Percentiles rank a stretch among this genome's conserved stretches.
Conservation (phyloP, 2,888 invertebrate species). For the Stenodema calcarata region DNA sequence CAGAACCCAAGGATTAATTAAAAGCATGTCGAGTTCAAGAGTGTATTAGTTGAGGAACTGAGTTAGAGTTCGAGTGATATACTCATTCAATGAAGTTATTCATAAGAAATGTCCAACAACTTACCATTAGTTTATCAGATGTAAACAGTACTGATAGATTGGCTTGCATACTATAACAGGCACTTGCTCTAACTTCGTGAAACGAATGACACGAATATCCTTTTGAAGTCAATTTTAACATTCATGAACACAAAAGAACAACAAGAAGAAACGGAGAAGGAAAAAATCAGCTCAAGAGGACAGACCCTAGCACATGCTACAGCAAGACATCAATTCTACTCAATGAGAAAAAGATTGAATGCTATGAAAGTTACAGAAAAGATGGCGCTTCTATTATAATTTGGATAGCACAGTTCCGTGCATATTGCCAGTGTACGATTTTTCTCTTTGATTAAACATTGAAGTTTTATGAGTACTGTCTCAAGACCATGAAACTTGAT, state of each 20-base stretch:
- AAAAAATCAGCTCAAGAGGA: slow-evolving; percentile 12
- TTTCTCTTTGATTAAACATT: too few relatives aligned
- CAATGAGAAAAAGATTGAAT: slow-evolving; percentile 15
- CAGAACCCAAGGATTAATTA: too few relatives aligned
- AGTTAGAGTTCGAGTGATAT: neutral
- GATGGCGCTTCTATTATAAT: too few relatives aligned
- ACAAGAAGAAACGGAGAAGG: slow-evolving; percentile 5
- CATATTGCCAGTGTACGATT: too few relatives aligned
- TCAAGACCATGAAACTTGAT: too few relatives aligned
- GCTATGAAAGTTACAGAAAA: neutral
- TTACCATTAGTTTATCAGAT: slow-evolving; percentile 10
- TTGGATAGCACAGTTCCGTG: too few relatives aligned
- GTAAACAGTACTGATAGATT: slow-evolving; percentile 6
- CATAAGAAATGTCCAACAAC: slow-evolving; percentile 4
- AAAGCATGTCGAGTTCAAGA: too few relatives aligned
- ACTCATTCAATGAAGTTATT: neutral
- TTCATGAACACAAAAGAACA: slow-evolving; percentile 18
- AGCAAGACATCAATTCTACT: slow-evolving; percentile 18
- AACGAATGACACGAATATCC: neutral
- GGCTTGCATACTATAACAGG: slow-evolving; percentile 26
- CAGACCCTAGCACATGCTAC: slow-evolving; percentile 8
- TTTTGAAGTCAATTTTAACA: neutral
- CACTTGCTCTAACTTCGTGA: slow-evolving; percentile 10
- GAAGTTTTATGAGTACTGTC: too few relatives aligned
- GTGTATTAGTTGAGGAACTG: neutral